These are phyloP conservation scores for Neocrepidodera transversa DNA, from an alignment of 2,888 invertebrate species.

Conservation along the genomic window DNA sequence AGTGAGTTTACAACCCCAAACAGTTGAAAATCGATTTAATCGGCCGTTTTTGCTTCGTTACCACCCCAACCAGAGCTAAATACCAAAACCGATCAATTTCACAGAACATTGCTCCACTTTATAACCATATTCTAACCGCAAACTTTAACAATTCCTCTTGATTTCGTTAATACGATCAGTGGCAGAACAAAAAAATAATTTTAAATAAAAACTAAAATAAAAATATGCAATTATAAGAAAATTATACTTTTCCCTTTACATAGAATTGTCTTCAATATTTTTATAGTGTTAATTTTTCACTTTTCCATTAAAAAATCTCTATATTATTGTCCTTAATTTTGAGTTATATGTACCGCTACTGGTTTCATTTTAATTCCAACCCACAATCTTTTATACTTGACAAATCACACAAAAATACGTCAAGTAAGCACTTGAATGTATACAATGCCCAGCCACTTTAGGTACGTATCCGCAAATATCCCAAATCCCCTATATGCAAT, in stretches of 20 bases:
- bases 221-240: too few species aligned
- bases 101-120: constrained; percentile 57
- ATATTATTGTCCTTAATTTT: too few species aligned
- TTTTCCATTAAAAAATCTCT: too few species aligned
- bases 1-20: too few species aligned
- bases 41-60: constrained; percentile 28
- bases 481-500: constrained; percentile 41
- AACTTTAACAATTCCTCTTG: constrained; percentile 43
- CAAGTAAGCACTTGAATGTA: constrained; percentile 47
- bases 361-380: too few species aligned
- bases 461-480: constrained; percentile 28
- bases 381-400: constrained; percentile 34
- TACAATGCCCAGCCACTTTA: constrained; percentile 42
- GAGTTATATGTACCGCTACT: too few species aligned
- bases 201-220: too few species aligned
- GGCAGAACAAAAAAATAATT: constrained; percentile 1
- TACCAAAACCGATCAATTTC: constrained; percentile 60
- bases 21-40: constrained; percentile 41
- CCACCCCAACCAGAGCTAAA: constrained; percentile 41
- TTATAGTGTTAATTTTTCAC: too few species aligned
- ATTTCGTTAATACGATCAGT: constrained; percentile 46
- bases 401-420: constrained; percentile 43
- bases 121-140: constrained; percentile 50
- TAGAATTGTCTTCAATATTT: too few species aligned
- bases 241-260: too few species aligned